Base-by-base conservation (phyloP, 2,113 vertebrate genomes). In the Poeciliopsis retropinna region DNA sequence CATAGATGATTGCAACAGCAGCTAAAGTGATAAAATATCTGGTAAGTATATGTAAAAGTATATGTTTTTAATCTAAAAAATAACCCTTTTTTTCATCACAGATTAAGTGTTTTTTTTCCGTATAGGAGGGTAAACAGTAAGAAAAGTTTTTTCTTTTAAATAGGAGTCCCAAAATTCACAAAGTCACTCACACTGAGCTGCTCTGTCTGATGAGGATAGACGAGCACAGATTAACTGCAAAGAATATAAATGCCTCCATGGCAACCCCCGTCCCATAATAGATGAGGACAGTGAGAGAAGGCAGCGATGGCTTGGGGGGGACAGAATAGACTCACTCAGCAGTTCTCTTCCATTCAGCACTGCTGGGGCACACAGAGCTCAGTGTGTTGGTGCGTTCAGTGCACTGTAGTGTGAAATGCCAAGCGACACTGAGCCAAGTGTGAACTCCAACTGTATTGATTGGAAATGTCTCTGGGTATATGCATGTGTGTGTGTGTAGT, bases 321-420 rank as follows among this genome's bases (percentile, higher is more conserved):
- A 67, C 64, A 81, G 88, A 91, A 92, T 78, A 78, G 83, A 64
- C 90, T 85, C 83, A 80, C 81, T 93, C 91, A 91, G 88, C 92
- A 71, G 75, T 85, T 81, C 67, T 60, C 31, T 60, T 79, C 82
- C 76, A 85, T 90, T 89, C 84, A 88, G 39, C 64, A 37, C 74
- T 85, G 76, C 66, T 63, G 67, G 73, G 75, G 62, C 72, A 77
- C 82, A 77, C 60, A 75, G 31, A 27, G 60, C 60, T 79, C 6
- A 41, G 44, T 73, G 54, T 54, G 77, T 69, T 51, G 60, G 61
- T 37, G 34, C 60, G 4, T 64, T 25, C 62, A 64, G 63, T 32
- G 37, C 44, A 34, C 57, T 57, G 70, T 67, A 44, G 44, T 81
- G 72, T 72, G 60, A 51, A 70, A 41, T 63, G 29, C 57, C 41